These are phyloP conservation scores for Lucilia cuprina DNA, from an alignment of 1,140 invertebrate species.

Conservation along the genomic window DNA sequence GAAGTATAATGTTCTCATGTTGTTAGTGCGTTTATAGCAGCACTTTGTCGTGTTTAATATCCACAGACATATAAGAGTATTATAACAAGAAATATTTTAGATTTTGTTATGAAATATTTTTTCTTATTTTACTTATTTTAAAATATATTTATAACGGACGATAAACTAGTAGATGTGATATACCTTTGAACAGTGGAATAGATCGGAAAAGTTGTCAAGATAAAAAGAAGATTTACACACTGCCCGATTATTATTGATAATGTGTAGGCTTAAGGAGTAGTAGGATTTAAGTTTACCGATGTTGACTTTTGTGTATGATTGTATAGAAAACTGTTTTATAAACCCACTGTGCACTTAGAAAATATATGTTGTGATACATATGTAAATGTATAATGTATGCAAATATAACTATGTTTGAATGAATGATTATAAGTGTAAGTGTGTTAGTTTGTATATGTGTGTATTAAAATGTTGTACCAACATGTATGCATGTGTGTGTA, in stretches of 20 bases:
- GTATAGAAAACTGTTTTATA: too few relatives aligned
- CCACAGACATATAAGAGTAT: not conserved
- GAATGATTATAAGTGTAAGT: too few relatives aligned
- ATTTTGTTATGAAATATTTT: not conserved
- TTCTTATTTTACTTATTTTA: not conserved
- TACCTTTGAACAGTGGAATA: too few relatives aligned
- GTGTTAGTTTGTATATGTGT: too few relatives aligned
- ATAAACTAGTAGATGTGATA: not conserved
- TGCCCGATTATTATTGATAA: too few relatives aligned
- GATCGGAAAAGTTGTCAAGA: too few relatives aligned
- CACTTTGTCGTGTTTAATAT: not conserved
- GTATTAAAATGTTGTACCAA: not conserved
- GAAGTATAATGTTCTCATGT: slow-evolving; percentile 47
- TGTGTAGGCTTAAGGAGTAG: too few relatives aligned
- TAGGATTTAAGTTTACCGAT: too few relatives aligned
- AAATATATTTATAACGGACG: not conserved
- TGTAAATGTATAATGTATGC: not conserved
- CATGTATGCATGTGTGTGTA: not conserved
- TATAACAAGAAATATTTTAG: not conserved
- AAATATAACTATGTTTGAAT: not conserved
- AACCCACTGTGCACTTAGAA: too few relatives aligned
- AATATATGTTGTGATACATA: too few relatives aligned
- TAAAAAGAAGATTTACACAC: too few relatives aligned
- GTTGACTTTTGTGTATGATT: too few relatives aligned
- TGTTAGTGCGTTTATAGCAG: not conserved